Percentiles rank a stretch among this genome's conserved stretches.
Conservation (phyloP, 2,113 vertebrate species). For the Leptosomus discolor region DNA sequence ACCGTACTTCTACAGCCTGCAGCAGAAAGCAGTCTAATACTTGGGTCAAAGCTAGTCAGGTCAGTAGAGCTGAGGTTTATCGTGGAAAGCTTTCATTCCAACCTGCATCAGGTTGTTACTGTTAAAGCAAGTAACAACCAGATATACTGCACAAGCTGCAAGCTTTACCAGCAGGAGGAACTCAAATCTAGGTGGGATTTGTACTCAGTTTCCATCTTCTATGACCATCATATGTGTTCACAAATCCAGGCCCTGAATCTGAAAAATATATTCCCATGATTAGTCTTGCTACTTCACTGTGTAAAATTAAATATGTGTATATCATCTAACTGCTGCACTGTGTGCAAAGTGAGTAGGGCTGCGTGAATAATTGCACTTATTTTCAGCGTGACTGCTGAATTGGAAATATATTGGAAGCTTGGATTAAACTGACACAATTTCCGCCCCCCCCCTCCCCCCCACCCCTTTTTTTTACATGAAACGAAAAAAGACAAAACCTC, state of each 20-base stretch:
- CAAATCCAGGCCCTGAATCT: not conserved
- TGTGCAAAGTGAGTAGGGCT: not conserved
- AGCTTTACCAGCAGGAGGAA: not conserved
- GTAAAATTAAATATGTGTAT: not conserved
- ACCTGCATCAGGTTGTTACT: not conserved
- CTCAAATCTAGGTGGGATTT: not conserved
- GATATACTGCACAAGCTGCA: not conserved
- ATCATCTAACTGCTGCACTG: not conserved
- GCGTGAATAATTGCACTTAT: not conserved
- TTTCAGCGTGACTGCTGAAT: not conserved
- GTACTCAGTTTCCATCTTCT: not conserved
- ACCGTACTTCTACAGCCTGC: not conserved
- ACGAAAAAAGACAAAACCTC: not conserved
- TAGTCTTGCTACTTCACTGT: not conserved
- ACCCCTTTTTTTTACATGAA: not conserved
- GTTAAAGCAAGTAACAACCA: not conserved
- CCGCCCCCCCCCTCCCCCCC: fast-evolving
- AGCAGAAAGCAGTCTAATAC: not conserved
- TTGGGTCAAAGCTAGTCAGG: not conserved
- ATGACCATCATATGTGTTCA: not conserved
- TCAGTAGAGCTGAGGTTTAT: not conserved
- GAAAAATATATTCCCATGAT: not conserved
- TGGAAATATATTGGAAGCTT: not conserved
- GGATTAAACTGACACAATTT: not conserved
- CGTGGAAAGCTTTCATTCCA: not conserved